Evolutionary conservation across 2,888 invertebrate genomes (phyloP).

Genomic region (Dasypogon diadema): DNA sequence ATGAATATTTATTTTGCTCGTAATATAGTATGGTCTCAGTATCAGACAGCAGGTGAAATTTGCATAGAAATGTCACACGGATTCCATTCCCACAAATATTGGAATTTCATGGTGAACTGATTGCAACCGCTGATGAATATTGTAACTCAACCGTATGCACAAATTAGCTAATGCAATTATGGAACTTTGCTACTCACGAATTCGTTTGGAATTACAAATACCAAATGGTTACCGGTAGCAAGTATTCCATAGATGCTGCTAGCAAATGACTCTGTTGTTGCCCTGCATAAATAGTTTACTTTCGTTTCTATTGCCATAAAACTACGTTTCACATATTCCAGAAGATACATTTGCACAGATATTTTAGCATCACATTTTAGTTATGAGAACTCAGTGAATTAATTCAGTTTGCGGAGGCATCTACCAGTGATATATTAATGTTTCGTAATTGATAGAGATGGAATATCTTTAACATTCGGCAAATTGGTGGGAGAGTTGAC

Average conservation of each 20-base stretch:
- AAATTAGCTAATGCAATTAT: conserved; percentile 44
- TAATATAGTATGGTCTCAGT: background rate
- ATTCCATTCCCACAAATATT: conserved; percentile 22
- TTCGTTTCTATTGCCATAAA: background rate
- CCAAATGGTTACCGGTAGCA: background rate
- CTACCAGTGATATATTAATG: conserved; percentile 33
- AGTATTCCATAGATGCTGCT: background rate
- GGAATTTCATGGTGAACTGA: conserved; percentile 35
- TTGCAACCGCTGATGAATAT: conserved; percentile 43
- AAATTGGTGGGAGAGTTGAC: background rate
- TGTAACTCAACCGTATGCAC: conserved; percentile 24
- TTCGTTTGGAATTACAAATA: background rate
- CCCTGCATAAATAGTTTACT: background rate
- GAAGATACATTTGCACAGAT: background rate
- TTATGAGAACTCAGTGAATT: conserved; percentile 35
- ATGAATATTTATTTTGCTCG: background rate
- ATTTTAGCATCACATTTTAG: conserved; percentile 27
- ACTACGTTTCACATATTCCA: conserved; percentile 4
- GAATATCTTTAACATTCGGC: background rate
- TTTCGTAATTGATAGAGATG: conserved; percentile 22
- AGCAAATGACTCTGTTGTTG: background rate
- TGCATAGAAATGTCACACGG: conserved; percentile 5
- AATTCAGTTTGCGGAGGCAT: conserved; percentile 16
- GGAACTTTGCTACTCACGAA: conserved; percentile 36
- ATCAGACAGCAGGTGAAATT: background rate